Evolutionary conservation across 2,797 vertebrate genomes (phyloP), one percentile per base, ranked within the genome.

Genomic region (Morus bassanus): DNA sequence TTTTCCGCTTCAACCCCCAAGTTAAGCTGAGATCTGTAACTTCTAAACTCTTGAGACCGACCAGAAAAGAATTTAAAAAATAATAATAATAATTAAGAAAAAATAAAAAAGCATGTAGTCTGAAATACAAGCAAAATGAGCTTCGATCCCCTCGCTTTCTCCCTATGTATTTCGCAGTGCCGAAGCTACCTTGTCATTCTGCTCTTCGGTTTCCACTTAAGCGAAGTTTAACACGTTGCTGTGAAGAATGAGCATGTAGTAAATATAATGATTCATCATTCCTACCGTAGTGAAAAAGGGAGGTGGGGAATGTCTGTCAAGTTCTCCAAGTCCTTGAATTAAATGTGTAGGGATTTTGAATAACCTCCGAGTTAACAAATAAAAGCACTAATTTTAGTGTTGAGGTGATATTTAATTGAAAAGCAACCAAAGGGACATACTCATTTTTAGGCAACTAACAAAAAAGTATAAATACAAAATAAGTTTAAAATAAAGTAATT

Each of bases 241-340:
- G 80, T 6, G 33, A 81, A 86, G 81, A 93, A 79, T 59, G 82
- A 96, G 88, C 4, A 1, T 50, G 73, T 91, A 94, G 95, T 97
- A 95, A 97, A 96, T 94, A 93, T 1, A 86, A 64, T 96, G 94
- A 96, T 95, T 96, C 96, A 96, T 96, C 93, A 7, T 91, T 68
- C 83, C 77, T 76, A 33, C 35, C 4, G 2, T 76, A 51, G 86
- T 86, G 91, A 63, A 74, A 80, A 89, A 76, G 77, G 84, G 86
- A 96, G 95, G 94, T 92, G 93, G 91, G 92, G 74, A 92, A 85
- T 89, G 92, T 76, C 93, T 97, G 94, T 96, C 88, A 96, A 59
- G 80, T 88, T 91, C 90, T 91, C 37, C 4, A 75, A 94, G 90
- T 94, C 93, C 93, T 96, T 81, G 80, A 92, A 73, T 95, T 87